Evolutionary conservation across 2,113 vertebrate species (phyloP).

Genomic region (Sus scrofa): DNA sequence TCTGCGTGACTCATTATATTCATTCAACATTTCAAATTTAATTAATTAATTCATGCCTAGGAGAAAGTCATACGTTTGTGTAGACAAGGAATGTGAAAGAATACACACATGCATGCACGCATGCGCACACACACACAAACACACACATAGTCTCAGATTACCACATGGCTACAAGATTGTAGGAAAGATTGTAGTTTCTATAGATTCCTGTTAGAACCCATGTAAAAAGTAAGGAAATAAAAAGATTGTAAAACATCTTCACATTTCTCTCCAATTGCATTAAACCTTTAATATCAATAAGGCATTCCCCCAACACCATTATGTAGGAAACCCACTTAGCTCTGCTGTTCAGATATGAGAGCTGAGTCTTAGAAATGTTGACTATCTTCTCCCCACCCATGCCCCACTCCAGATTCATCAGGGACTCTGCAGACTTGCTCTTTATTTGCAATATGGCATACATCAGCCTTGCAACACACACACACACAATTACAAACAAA

Average conservation of each 20-base stretch:
- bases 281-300: not conserved
- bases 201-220: not conserved
- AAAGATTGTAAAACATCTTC: not conserved
- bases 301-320: not conserved
- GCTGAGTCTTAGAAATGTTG: not conserved
- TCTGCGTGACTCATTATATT: not conserved
- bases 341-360: not conserved
- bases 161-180: not conserved
- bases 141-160: not conserved
- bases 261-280: not conserved
- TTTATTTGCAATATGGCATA: not conserved
- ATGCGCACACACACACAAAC: not conserved
- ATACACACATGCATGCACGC: not conserved
- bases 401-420: not conserved
- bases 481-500: not conserved
- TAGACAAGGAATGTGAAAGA: not conserved
- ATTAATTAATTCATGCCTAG: not conserved
- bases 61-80: not conserved
- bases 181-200: not conserved
- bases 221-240: not conserved
- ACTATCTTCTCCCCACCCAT: not conserved
- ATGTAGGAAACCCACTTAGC: not conserved
- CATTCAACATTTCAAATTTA: not conserved
- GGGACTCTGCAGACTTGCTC: not conserved
- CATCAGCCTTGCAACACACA: not conserved